Percentiles rank a stretch among this genome's conserved stretches.
phyloP scores from a whole-genome alignment of 2,797 vertebrate species.

The Kryptolebias ocellatus region DNA sequence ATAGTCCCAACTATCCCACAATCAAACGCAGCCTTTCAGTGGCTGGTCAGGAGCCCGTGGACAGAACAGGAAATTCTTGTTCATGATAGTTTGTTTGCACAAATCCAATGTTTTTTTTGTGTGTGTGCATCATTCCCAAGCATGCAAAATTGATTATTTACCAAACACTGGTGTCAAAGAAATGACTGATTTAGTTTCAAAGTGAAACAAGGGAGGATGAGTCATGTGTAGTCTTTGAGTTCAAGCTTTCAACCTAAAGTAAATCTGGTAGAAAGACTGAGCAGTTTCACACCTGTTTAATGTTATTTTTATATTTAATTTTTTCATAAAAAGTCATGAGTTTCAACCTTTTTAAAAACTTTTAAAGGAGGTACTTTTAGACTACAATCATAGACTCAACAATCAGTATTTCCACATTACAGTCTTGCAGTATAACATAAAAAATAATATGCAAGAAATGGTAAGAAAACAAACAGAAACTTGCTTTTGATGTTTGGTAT shows the following conservation, averaged over 20 bases:
- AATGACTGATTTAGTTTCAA: constrained; percentile 19
- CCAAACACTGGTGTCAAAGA: constrained; percentile 46
- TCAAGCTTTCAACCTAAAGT: constrained; percentile 6
- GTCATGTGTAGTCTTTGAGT: not conserved
- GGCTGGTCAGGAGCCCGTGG: constrained; percentile 13
- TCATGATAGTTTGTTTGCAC: not conserved
- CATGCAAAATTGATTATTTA: constrained; percentile 39
- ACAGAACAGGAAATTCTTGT: constrained; percentile 20
- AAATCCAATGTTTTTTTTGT: not conserved
- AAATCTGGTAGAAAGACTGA: not conserved
- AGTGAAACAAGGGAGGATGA: not conserved
- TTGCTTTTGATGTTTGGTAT: not conserved
- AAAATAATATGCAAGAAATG: not conserved
- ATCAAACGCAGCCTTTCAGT: constrained; percentile 19
- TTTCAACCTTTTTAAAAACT: not conserved
- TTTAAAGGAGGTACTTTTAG: not conserved
- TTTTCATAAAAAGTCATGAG: not conserved
- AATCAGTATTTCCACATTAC: not conserved
- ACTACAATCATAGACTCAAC: not conserved
- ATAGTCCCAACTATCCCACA: constrained; percentile 3
- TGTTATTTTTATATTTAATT: not conserved
- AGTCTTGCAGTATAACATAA: not conserved
- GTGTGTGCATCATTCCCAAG: constrained; percentile 12
- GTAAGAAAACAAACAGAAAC: not conserved
- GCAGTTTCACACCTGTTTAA: not conserved